Conservation (phyloP, 2,113 vertebrate genomes). For the Crypturellus undulatus region DNA sequence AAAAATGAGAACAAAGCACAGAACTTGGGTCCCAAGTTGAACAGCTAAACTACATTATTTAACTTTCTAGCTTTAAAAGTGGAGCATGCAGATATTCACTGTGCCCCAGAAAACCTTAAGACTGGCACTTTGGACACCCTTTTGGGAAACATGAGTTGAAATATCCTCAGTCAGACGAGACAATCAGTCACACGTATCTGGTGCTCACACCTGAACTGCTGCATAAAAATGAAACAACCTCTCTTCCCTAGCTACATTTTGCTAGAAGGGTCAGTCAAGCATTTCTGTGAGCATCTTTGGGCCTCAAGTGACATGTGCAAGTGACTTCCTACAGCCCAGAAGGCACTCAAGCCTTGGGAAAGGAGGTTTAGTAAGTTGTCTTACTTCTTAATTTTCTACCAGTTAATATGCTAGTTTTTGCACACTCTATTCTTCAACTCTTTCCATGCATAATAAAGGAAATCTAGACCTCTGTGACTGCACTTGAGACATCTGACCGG, state of each 20-base stretch:
- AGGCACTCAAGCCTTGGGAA: background rate
- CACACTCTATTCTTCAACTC: background rate
- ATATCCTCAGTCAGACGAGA: background rate
- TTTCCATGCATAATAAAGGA: background rate
- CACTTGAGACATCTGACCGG: background rate
- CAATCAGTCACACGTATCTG: background rate
- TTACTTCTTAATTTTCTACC: background rate
- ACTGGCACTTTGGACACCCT: background rate
- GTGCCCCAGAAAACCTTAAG: background rate
- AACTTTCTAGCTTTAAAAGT: background rate
- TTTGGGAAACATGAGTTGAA: background rate
- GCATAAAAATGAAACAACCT: background rate
- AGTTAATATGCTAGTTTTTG: background rate
- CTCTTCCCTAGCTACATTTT: background rate
- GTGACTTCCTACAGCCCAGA: background rate
- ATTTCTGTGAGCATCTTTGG: background rate
- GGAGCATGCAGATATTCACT: background rate
- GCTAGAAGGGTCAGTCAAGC: background rate
- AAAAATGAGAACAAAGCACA: background rate
- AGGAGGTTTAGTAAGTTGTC: background rate
- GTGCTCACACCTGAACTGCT: background rate
- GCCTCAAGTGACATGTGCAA: background rate
- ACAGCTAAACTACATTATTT: background rate
- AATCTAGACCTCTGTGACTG: background rate
- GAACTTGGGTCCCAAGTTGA: background rate